Evolutionary conservation across 2,797 vertebrate genomes (phyloP), one percentile per base, ranked within the genome.

Genomic region (Perodicticus potto): DNA sequence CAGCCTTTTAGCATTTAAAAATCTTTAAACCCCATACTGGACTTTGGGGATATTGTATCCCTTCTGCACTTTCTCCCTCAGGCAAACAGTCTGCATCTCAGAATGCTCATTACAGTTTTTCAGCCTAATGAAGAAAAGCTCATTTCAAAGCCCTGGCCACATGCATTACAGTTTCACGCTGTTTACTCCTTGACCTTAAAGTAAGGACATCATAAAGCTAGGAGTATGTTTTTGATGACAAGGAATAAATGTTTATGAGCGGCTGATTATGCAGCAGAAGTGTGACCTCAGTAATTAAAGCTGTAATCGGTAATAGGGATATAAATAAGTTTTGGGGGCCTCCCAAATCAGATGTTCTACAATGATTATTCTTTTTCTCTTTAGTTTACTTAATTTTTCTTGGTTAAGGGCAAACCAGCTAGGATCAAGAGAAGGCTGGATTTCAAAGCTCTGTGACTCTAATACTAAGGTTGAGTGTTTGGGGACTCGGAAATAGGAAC

Each of bases 161-260:
- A 84, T 72, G 19, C 16, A 3, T 69, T 55, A 16, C 17, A 65
- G 22, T 25, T 95, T 93, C 65, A 43, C 0, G 19, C 69, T 34
- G 8, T 49, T 91, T 94, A 43, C 37, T 63, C 63, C 72, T 92
- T 94, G 95, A 74, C 91, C 88, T 91, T 86, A 77, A 77, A 78
- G 34, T 17, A 7, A 77, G n/a, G 53, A 27, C 45, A 29, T 34
- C 55, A 5, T 73, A 59, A 78, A 86, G 69, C 74, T 43, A 7
- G n/a, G 43, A 89, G 78, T 86, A 74, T 22, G 20, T 63, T 93
- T 82, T 63, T 27, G 78, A 43, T 88, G 69, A 63, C 80, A 55
- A 40, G 59, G 49, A 70, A 82, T 57, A 45, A 29, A 7, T 88
- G 78, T 80, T 70, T 89, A 16, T 23, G 12, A 70, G 84, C 72